Base-by-base conservation (phyloP, 2,888 invertebrate genomes). In the Sycophila texana region DNA sequence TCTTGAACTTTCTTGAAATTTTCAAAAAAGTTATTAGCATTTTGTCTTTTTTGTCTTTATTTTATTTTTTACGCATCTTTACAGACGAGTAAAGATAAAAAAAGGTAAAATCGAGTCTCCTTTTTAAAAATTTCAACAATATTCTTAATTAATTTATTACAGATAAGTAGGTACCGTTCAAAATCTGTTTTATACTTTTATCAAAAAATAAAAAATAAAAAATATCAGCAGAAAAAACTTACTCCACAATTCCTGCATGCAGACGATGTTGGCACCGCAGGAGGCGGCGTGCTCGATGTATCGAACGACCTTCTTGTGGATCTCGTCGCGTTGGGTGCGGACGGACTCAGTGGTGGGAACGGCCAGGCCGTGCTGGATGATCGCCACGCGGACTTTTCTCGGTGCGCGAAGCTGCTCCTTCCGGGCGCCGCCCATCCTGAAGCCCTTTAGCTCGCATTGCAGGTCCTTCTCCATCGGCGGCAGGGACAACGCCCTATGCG, bases 201-300 rank as follows among this genome's bases (percentile, higher is more conserved):
- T n/a, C n/a, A n/a, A n/a, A 30, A 30, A 30, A 5, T 1, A 30
- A 30, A 30, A 30, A 30, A 30, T 5, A 30, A 3, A 3, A 30
- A 30, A 30, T 4, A 30, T 30, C 7, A 2, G 53, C 30, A 53
- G 65, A n/a, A 57, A 20, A 68, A 68, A 60, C 95, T 92, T 91
- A 97, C 97, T 94, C 99, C 99, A 99, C 1, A 98, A 96, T 92
- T 99, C 99, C 91, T 99, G 99, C 83, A 99, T 93, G 88, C 99
- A 98, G 68, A 99, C 90, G 63, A 99, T 93, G 87, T 99, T 97
- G 53, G 97, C 98, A 0, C 94, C 94, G 84, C 94, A 95, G 13
- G 91, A 87, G 0, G 94, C 95, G 0, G 99, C 99, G 0, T 94
- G 92, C 75, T 94, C 92, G 53, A 97, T 94, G 49, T 98, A 95